Evolutionary conservation across 2,113 vertebrate genomes (phyloP).

Genomic region (Brienomyrus brachyistius): DNA sequence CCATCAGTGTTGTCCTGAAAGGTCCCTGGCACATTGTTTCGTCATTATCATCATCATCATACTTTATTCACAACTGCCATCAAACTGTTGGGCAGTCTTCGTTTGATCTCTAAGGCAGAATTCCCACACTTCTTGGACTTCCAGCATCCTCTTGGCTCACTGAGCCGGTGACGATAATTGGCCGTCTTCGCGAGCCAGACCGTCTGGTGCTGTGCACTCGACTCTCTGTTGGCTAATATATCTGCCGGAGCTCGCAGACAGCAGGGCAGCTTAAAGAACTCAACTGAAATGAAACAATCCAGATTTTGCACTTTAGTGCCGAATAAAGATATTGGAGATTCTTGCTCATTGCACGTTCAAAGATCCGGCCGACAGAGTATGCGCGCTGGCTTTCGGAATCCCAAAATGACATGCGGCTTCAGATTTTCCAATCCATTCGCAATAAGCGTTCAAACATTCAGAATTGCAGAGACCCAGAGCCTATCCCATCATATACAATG

Average conservation of each 20-base stretch:
- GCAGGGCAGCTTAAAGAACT: background rate
- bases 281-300: conserved; percentile 2
- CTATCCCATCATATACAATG: background rate
- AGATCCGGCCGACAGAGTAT: background rate
- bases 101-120: background rate
- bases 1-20: background rate
- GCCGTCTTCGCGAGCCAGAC: background rate
- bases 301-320: background rate
- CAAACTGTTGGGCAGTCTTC: background rate
- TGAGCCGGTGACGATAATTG: conserved; percentile 12
- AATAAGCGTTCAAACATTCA: background rate
- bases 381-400: background rate
- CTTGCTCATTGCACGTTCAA: background rate
- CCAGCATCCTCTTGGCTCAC: background rate
- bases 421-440: background rate
- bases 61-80: conserved; percentile 2
- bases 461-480: background rate
- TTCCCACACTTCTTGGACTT: conserved; percentile 4
- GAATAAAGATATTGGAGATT: background rate
- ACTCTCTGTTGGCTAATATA: conserved; percentile 20
- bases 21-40: background rate
- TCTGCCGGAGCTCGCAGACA: conserved; percentile 9
- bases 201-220: background rate
- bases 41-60: background rate
- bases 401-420: background rate